Base-by-base conservation (phyloP, 2,113 vertebrate genomes). In the Clarias batrachus region DNA sequence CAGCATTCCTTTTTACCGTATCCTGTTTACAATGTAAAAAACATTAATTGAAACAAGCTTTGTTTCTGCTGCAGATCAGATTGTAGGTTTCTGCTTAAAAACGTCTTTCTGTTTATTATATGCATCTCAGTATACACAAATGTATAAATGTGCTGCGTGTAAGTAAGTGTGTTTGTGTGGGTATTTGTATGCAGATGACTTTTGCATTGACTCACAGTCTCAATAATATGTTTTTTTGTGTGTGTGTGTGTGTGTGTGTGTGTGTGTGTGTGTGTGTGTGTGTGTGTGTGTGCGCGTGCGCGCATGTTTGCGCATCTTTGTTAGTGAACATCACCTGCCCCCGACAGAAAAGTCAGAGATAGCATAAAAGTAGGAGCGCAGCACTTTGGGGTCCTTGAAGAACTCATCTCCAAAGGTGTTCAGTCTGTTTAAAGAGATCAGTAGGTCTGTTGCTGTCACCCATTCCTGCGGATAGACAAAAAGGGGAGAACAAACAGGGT, bases 371-470 rank as follows among this genome's bases (percentile, higher is more conserved):
- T 99, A 99, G 0, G 97, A 98, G 81, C 95, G 96, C 52, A 99
- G 93, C 88, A 99, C 98, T 90, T 95, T 97, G 71, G 96, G 91
- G 60, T 99, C 97, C 92, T 96, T 97, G 93, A 99, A 99, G 93
- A 99, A 96, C 91, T 99, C 98, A 0, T 99, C 98, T 41, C 98
- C 98, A 4, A 99, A 99, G 0, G 97, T 99, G 92, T 99, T 99
- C 85, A 99, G 96, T 60, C 97, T 95, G 92, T 97, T 95, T 87
- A 99, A 92, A 76, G 97, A 98, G 92, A 99, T 94, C 88, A 97
- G 95, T 88, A 99, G 93, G 90, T 98, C 98, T 0, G 97, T 98
- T 90, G 97, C 97, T 0, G 98, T 98, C 93, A 99, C 98, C 97
- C 97, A 99, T 68, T 98, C 97, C 98, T 99, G 91, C 30, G 88